A percentile compares a stretch with the other conserved stretches of the same genome.
These are phyloP conservation scores for Parauchenoglanis punctatus DNA, from an alignment of 2,797 vertebrate species.

Conservation along the genomic window DNA sequence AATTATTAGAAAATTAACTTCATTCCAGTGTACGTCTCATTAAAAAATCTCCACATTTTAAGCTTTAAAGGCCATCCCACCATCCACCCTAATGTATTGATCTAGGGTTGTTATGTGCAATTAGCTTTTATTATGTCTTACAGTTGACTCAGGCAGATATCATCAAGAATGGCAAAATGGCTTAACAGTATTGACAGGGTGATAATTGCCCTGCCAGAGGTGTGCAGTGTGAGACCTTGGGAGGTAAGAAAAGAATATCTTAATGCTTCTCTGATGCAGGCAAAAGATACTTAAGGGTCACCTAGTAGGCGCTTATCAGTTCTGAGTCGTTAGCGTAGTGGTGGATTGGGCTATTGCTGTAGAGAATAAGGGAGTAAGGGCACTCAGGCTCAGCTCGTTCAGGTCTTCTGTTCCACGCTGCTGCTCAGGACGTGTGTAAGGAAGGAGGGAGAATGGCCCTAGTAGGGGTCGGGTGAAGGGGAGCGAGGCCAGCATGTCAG, in stretches of 20 bases:
- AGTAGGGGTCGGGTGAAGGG: constrained; percentile 73
- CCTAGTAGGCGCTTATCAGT: constrained; percentile 66
- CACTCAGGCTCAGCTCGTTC: constrained; percentile 43
- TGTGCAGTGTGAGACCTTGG: constrained; percentile 53
- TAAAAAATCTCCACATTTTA: constrained; percentile 45
- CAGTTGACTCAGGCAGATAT: constrained; percentile 67
- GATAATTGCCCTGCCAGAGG: constrained; percentile 58
- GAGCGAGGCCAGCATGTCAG: constrained; percentile 58
- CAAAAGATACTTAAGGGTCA: constrained; percentile 53
- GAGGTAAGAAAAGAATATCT: constrained; percentile 58
- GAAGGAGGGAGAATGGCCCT: constrained; percentile 47
- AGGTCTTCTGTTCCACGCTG: constrained; percentile 50
- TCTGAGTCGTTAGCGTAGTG: constrained; percentile 71
- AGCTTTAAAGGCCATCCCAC: constrained; percentile 58
- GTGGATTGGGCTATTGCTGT: constrained; percentile 61
- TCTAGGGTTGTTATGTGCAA: constrained; percentile 64
- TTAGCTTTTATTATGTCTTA: constrained; percentile 75
- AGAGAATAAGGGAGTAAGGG: constrained; percentile 58
- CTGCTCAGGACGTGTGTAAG: constrained; percentile 35
- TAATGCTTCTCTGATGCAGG: constrained; percentile 54
- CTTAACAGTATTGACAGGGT: constrained; percentile 64
- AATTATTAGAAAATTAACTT: not conserved
- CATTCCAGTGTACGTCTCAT: constrained; percentile 31
- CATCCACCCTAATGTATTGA: constrained; percentile 73
- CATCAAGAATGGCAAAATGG: constrained; percentile 71